phyloP scores from a whole-genome alignment of 2,797 vertebrate species.

The Microchirus variegatus region DNA sequence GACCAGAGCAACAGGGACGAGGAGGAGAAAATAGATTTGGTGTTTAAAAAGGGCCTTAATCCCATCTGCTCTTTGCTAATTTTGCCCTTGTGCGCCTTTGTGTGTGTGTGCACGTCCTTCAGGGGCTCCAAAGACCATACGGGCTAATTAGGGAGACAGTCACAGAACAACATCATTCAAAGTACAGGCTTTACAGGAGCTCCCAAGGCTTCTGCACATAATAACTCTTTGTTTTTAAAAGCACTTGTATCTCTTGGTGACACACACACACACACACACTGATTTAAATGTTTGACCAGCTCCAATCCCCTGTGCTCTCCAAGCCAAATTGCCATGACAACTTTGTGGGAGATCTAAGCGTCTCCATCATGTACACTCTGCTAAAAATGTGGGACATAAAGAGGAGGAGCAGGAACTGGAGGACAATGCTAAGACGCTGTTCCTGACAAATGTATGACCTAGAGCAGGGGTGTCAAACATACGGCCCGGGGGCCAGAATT shows the following conservation, averaged over 20 bases:
- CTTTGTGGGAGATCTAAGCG: constrained; percentile 39
- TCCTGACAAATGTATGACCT: constrained; percentile 20
- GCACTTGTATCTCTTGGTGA: constrained; percentile 32
- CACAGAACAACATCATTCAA: constrained; percentile 46
- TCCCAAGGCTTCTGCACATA: constrained; percentile 28
- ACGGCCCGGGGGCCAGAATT: too few species aligned
- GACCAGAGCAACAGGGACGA: constrained; percentile 58
- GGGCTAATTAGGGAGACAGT: constrained; percentile 58
- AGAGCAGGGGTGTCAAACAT: too few species aligned
- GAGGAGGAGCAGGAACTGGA: constrained; percentile 8
- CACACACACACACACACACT: constrained; percentile 9
- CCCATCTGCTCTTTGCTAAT: constrained; percentile 36
- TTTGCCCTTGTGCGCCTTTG: constrained; percentile 26
- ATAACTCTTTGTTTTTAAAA: constrained; percentile 45
- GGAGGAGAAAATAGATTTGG: constrained; percentile 26
- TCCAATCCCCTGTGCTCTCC: constrained; percentile 13
- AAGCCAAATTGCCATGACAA: constrained; percentile 58
- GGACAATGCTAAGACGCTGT: constrained; percentile 42
- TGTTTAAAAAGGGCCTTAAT: constrained; percentile 36
- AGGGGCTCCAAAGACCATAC: constrained; percentile 40
- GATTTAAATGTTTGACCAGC: constrained; percentile 44
- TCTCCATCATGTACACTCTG: constrained; percentile 17
- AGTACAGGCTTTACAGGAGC: constrained; percentile 35
- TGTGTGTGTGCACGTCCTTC: constrained; percentile 31
- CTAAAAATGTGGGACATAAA: constrained; percentile 53